Conservation (phyloP, 2,888 invertebrate genomes). For the Oscheius sp. region DNA sequence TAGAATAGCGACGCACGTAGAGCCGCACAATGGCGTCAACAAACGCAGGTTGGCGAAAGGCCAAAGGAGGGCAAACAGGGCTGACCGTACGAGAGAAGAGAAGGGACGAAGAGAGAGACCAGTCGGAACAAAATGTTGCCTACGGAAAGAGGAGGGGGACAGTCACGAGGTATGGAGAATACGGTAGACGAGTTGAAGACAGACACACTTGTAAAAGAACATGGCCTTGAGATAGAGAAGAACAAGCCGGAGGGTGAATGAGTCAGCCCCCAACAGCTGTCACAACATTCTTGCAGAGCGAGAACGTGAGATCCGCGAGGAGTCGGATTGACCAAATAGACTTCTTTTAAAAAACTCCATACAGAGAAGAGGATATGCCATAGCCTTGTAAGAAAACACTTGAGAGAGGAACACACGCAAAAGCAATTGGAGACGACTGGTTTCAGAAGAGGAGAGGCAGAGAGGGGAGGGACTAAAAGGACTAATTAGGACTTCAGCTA, state of each 20-base stretch:
- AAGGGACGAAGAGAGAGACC: conserved; percentile 9
- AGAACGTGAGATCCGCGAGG: conserved; percentile 10
- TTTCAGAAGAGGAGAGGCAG: not conserved
- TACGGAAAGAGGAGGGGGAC: not conserved
- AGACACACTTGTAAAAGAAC: not conserved
- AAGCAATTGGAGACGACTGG: conserved; percentile 1
- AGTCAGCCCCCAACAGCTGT: conserved; percentile 9
- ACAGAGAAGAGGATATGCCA: not conserved
- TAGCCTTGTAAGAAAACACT: conserved; percentile 10
- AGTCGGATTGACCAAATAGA: conserved; percentile 7
- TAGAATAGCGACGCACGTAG: conserved; percentile 3
- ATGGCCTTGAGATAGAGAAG: not conserved
- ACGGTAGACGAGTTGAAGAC: not conserved
- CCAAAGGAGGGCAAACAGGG: conserved; percentile 21
- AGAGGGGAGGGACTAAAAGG: not conserved
- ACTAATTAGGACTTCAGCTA: not conserved
- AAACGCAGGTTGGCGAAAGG: conserved; percentile 24
- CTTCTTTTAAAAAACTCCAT: not conserved
- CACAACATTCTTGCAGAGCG: conserved; percentile 1
- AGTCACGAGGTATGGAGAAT: not conserved
- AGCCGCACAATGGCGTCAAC: conserved; percentile 29
- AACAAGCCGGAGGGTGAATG: not conserved
- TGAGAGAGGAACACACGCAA: conserved; percentile 1
- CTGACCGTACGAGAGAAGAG: not conserved
- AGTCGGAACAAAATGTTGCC: conserved; percentile 19